These are phyloP conservation scores for Melieria omissa DNA, from an alignment of 2,888 invertebrate species.

Conservation along the genomic window DNA sequence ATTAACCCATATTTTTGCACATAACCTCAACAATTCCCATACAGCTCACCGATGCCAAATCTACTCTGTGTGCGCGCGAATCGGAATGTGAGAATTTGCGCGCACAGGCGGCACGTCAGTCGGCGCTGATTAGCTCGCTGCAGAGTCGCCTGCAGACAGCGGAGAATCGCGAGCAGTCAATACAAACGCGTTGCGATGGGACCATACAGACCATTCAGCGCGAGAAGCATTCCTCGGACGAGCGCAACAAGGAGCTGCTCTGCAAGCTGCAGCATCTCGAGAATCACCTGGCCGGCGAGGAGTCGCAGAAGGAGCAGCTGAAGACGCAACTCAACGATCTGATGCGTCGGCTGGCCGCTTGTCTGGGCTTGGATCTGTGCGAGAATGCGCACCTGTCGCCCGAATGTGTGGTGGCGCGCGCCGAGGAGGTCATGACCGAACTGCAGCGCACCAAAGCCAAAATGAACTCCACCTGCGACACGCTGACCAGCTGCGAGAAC, in stretches of 20 bases:
- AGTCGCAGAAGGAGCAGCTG: constrained; percentile 79
- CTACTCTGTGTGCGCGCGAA: constrained; percentile 77
- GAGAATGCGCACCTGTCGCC: constrained; percentile 75
- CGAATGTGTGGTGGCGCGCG: constrained; percentile 80
- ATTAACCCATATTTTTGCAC: background rate
- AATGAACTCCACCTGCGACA: constrained; percentile 65
- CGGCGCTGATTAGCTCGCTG: constrained; percentile 81
- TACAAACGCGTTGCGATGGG: constrained; percentile 74
- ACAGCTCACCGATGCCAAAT: constrained; percentile 78
- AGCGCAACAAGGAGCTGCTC: constrained; percentile 80
- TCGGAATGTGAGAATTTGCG: constrained; percentile 84
- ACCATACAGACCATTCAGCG: constrained; percentile 80
- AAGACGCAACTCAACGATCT: constrained; percentile 76
- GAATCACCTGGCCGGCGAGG: constrained; percentile 77
- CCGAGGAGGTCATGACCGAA: constrained; percentile 82
- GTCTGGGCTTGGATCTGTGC: constrained; percentile 78
- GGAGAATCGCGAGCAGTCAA: constrained; percentile 80
- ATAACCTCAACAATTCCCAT: no score
- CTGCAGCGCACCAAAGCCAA: constrained; percentile 74
- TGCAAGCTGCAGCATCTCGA: constrained; percentile 80
- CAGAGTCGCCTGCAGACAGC: constrained; percentile 82
- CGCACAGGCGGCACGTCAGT: constrained; percentile 85
- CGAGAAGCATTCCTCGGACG: constrained; percentile 78
- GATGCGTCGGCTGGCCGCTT: constrained; percentile 76
- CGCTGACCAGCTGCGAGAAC: constrained; percentile 65